Evolutionary conservation across 2,113 vertebrate genomes (phyloP).

Genomic region (Stegastes partitus): DNA sequence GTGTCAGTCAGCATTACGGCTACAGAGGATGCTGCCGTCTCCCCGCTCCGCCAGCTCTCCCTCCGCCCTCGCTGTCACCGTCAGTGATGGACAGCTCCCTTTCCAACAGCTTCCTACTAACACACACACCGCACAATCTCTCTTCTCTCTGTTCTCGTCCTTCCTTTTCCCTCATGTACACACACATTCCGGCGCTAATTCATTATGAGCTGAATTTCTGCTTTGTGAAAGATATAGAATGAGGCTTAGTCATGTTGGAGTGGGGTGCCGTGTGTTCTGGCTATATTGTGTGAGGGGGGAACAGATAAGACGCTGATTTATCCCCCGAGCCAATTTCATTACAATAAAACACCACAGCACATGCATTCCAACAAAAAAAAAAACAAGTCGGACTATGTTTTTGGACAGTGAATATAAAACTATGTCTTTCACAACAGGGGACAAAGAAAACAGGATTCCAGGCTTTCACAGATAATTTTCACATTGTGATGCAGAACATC

Average conservation of each 20-base stretch:
- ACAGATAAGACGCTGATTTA: constrained; percentile 56
- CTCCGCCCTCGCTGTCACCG: constrained; percentile 62
- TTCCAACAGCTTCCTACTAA: constrained; percentile 41
- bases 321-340: constrained; percentile 34
- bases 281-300: constrained; percentile 21
- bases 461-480: not conserved
- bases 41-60: constrained; percentile 32
- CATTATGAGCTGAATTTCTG: constrained; percentile 58
- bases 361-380: constrained; percentile 1
- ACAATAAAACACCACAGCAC: not conserved
- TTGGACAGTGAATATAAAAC: constrained; percentile 7
- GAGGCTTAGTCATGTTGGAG: constrained; percentile 42
- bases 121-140: constrained; percentile 16
- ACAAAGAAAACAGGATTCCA: not conserved
- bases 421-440: not conserved
- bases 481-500: constrained; percentile 28
- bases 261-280: constrained; percentile 30
- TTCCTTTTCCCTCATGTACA: constrained; percentile 35
- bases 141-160: constrained; percentile 40
- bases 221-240: constrained; percentile 61
- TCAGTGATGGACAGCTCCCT: constrained; percentile 65
- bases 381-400: not conserved
- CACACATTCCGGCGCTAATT: constrained; percentile 28
- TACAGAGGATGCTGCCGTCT: constrained; percentile 48
- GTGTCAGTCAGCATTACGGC: constrained; percentile 78